phyloP scores from a whole-genome alignment of 2,797 vertebrate species.

The Merluccius polli region DNA sequence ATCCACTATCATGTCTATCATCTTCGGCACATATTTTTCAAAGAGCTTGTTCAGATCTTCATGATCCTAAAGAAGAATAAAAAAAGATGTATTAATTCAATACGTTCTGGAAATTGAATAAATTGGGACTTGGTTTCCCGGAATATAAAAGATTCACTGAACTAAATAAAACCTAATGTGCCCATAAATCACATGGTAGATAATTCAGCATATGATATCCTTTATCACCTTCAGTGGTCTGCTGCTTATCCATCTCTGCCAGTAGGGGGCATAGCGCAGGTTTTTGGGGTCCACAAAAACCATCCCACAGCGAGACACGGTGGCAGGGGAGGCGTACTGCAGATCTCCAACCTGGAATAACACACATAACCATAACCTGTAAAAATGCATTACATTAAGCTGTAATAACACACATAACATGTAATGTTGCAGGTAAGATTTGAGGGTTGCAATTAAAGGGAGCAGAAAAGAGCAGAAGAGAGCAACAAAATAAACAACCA shows the following conservation, averaged over 20 bases:
- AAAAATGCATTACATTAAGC: not conserved
- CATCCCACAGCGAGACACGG: constrained; percentile 96
- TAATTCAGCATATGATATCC: not conserved
- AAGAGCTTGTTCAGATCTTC: constrained; percentile 76
- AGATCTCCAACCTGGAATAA: constrained; percentile 88
- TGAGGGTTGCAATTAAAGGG: too few relatives aligned
- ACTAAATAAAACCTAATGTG: not conserved
- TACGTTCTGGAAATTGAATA: not conserved
- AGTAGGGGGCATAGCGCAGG: constrained; percentile 85
- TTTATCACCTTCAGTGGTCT: constrained; percentile 73
- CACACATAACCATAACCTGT: not conserved
- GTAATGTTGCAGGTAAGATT: too few relatives aligned
- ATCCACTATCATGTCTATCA: constrained; percentile 85
- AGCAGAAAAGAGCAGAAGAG: too few relatives aligned
- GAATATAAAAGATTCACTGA: not conserved
- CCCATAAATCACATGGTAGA: not conserved
- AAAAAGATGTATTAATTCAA: not conserved
- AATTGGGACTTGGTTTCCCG: not conserved
- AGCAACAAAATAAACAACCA: too few relatives aligned
- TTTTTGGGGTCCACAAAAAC: constrained; percentile 98
- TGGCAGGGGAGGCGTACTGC: constrained; percentile 94
- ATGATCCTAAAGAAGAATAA: constrained; percentile 64
- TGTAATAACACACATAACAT: not conserved
- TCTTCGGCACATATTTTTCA: constrained; percentile 86
- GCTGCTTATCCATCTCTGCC: constrained; percentile 84